Base-by-base conservation (phyloP, 2,888 invertebrate genomes). In the Eudasyphora cyanicolor region DNA sequence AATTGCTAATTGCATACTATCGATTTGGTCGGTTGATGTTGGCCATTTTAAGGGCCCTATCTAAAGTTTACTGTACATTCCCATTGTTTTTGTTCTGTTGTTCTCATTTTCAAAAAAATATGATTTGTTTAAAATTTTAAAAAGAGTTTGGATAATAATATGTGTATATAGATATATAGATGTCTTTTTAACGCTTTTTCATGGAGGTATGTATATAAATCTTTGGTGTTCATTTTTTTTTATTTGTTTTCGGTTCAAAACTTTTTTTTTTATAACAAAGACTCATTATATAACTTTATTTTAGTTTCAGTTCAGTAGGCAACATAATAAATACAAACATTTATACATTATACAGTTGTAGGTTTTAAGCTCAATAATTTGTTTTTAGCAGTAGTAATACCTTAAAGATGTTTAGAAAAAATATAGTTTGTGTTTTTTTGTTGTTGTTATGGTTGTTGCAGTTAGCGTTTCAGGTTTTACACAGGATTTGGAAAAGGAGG, bases 141-240 rank as follows among this genome's bases (percentile, higher is more conserved):
- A 70, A 62, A 64, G 27, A 24, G 64, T 71, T 35, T 69, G 35
- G 29, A 73, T n/a, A n/a, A n/a, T n/a, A 32, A 38, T 24, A 12
- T 38, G n/a, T n/a, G 38, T 54, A 14, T 51, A 67, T 57, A 73
- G 45, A 79, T 57, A 17, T 17, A 49, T 77, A 57, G 10, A 49
- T 82, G 62, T 77, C 60, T 70, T 60, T 77, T 38, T 54, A 14
- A n/a, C 3, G 29, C 2, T 71, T 24, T 38, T 19, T 29, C 38
- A 14, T 19, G 6, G n/a, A n/a, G n/a, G n/a, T 54, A 8, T 57
- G 14, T 77, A 77, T 62, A 81, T 76, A 81, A 45, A 81, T 84
- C 84, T 84, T 84, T 84, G 84, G 84, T 84, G 84, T 84, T 81
- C 24, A n/a, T 57, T 69, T 54, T 71, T 32, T 62, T 70, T 49